Percentiles rank a stretch among this genome's conserved stretches.
These are phyloP conservation scores for Pao palembangensis DNA, from an alignment of 2,113 vertebrate genomes.

Conservation along the genomic window DNA sequence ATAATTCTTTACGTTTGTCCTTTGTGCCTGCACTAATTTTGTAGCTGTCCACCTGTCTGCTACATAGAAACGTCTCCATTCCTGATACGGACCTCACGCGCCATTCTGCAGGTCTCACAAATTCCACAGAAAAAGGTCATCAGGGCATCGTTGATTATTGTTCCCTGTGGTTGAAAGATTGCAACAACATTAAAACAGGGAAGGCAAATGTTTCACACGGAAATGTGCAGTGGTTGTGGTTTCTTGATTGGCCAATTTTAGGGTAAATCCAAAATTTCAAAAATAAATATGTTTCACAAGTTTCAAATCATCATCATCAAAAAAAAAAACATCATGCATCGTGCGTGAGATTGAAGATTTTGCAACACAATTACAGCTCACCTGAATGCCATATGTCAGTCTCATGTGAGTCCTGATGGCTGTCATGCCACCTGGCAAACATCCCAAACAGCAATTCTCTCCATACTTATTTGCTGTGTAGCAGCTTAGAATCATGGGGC, in stretches of 20 bases:
- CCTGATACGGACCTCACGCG: slow-evolving; percentile 78
- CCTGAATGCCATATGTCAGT: slow-evolving; percentile 80
- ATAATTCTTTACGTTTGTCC: no score
- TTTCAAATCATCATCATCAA: background rate
- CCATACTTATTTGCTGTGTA: slow-evolving; percentile 78
- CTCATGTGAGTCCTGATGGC: slow-evolving; percentile 82
- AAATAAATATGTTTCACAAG: slow-evolving; percentile 34
- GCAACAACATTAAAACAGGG: slow-evolving; percentile 2
- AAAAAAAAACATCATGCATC: background rate
- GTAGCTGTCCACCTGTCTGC: background rate
- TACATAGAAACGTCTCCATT: slow-evolving; percentile 66
- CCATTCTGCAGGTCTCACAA: slow-evolving; percentile 79
- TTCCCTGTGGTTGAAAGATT: slow-evolving; percentile 68
- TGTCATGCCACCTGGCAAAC: slow-evolving; percentile 73
- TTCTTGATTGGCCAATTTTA: slow-evolving; percentile 13
- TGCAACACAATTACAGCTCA: slow-evolving; percentile 29
- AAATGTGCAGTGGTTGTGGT: slow-evolving; percentile 8
- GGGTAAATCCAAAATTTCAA: slow-evolving; percentile 15
- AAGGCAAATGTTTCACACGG: background rate
- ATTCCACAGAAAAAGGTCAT: slow-evolving; percentile 73
- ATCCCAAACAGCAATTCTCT: slow-evolving; percentile 70
- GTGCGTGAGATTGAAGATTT: no score
- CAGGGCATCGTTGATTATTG: slow-evolving; percentile 75
- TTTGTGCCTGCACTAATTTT: background rate
- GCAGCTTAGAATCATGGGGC: slow-evolving; percentile 69